phyloP scores from a whole-genome alignment of 1,140 invertebrate genomes.

The Scaptomyza montana region DNA sequence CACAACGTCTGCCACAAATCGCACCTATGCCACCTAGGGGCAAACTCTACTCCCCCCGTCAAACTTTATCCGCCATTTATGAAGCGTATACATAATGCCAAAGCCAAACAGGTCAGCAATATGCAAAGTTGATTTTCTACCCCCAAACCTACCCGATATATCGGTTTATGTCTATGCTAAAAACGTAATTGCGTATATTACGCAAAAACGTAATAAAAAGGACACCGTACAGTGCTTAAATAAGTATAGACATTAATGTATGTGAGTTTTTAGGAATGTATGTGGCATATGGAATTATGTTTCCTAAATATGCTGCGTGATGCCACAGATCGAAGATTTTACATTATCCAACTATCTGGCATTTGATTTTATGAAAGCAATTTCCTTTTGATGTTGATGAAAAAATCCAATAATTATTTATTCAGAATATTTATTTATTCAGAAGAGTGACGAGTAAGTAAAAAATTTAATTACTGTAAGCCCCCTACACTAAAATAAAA shows the following conservation, averaged over 20 bases:
- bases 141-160: not conserved
- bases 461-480: too few species aligned
- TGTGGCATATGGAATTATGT: not conserved
- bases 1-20: conserved; percentile 1
- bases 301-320: too few species aligned
- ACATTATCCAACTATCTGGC: not conserved
- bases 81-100: conserved; percentile 35
- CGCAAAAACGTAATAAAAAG: conserved; percentile 27
- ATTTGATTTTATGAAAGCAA: too few species aligned
- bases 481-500: too few species aligned
- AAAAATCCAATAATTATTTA: too few species aligned
- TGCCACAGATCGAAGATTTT: not conserved
- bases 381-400: too few species aligned
- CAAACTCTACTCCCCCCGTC: too few species aligned
- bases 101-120: conserved; percentile 39
- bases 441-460: too few species aligned
- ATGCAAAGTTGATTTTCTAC: not conserved
- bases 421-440: too few species aligned
- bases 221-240: not conserved
- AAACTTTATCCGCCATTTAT: conserved; percentile 20
- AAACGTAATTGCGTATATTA: conserved; percentile 39
- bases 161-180: conserved; percentile 2
- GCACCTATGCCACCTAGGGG: conserved; percentile 25
- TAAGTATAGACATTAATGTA: not conserved
- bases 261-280: not conserved